These are phyloP conservation scores for Macrosiphum euphorbiae DNA, from an alignment of 2,888 invertebrate genomes.

Conservation along the genomic window DNA sequence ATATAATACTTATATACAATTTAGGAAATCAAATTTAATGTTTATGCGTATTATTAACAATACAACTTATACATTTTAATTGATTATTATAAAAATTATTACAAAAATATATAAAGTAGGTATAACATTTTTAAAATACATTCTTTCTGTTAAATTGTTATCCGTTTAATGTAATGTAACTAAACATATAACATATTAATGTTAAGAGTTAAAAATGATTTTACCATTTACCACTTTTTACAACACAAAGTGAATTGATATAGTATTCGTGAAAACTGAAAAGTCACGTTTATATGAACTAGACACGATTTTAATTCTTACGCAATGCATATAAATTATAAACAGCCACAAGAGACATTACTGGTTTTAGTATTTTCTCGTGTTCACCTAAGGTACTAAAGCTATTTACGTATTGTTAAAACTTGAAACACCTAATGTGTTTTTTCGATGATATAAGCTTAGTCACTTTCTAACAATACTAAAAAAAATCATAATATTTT, in stretches of 20 bases:
- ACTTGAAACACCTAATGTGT: conserved; percentile 19
- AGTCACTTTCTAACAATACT: conserved; percentile 9
- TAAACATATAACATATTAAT: background rate
- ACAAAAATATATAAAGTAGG: background rate
- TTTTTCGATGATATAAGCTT: background rate
- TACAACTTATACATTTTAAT: background rate
- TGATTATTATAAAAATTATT: background rate
- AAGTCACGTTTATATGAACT: conserved; percentile 35
- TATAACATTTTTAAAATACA: background rate
- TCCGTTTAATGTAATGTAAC: background rate
- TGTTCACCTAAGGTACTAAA: background rate
- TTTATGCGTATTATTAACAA: background rate
- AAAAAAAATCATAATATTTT: background rate
- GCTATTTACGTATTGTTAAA: conserved; percentile 5
- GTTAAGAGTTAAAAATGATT: background rate
- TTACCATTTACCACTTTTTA: conserved; percentile 16
- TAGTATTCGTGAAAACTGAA: conserved; percentile 27
- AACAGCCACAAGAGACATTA: background rate
- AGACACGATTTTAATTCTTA: conserved; percentile 48
- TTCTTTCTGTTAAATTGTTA: background rate
- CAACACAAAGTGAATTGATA: background rate
- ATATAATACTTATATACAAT: background rate
- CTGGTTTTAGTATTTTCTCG: conserved; percentile 15
- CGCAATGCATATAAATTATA: background rate
- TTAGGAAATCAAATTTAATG: background rate